Conservation (phyloP, 2,888 invertebrate species). For the Drosophila diplacantha region DNA sequence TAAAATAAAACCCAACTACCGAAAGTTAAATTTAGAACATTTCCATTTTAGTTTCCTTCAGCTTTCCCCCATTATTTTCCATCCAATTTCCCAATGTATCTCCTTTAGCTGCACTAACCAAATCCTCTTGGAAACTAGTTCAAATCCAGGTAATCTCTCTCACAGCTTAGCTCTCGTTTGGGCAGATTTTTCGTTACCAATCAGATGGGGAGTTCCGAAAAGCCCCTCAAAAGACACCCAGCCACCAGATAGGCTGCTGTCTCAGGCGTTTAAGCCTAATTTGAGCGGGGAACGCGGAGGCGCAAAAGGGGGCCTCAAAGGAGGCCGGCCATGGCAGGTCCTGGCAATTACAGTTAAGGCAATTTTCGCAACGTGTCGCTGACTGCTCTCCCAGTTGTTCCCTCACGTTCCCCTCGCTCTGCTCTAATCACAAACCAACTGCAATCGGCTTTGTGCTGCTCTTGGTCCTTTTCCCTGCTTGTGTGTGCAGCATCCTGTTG, state of each 20-base stretch:
- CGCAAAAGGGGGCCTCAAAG: not conserved
- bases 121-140: constrained; percentile 26
- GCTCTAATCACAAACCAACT: constrained; percentile 64
- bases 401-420: constrained; percentile 1
- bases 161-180: constrained; percentile 39
- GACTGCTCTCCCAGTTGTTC: constrained; percentile 4
- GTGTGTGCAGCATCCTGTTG: constrained; percentile 59
- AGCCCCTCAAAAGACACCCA: constrained; percentile 22
- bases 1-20: not conserved
- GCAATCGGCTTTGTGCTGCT: constrained; percentile 66
- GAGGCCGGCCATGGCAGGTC: constrained; percentile 28
- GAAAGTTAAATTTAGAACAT: not conserved
- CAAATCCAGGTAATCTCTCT: constrained; percentile 32
- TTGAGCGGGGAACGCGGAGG: constrained; percentile 31
- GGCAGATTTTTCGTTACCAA: constrained; percentile 30
- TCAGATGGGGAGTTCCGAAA: constrained; percentile 14
- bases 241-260: constrained; percentile 39
- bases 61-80: constrained; percentile 3
- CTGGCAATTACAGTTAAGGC: constrained; percentile 68
- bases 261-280: constrained; percentile 63
- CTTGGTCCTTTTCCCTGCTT: constrained; percentile 16
- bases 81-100: constrained; percentile 7
- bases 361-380: constrained; percentile 48
- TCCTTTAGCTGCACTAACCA: constrained; percentile 12
- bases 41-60: not conserved